Evolutionary conservation across 2,113 vertebrate species (phyloP), one percentile per base, ranked within the genome.

Genomic region (Pollimyrus isidori): DNA sequence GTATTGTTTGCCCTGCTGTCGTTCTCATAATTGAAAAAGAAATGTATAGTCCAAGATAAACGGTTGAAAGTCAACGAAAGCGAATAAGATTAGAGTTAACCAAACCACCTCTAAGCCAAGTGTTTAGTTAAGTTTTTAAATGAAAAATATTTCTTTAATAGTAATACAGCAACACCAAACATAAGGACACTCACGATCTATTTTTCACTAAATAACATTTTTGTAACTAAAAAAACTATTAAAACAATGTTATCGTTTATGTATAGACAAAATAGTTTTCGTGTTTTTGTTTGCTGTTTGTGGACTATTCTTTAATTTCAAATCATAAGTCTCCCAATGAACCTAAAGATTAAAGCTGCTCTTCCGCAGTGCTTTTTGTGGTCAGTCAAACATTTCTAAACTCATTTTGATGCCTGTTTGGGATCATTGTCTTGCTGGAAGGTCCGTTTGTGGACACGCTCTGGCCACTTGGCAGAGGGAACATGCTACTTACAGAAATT

Each of bases 381-480:
- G 42, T n/a, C 82, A 84, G 45, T 26, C 42, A 84, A 45, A 45
- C 39, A 48, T 84, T 84, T 45, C 45, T 84, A 19, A 3, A 23
- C 42, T 84, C 21, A n/a, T 84, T 48, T 46, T 48, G 19, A 48
- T 84, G 17, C 21, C 17, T 84, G 82, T n/a, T 48, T 45, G 39
- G 45, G 82, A 23, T 84, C 82, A 84, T 84, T 84, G 45, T 84
- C 42, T 84, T 84, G 82, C 82, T 84, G 45, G 42, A 84, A 84
- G 82, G 82, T 84, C 23, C 9, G 11, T 84, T 48, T 84, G 82
- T 84, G 82, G 82, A n/a, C 21, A 84, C 15, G 82, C 45, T 84
- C 39, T 48, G 82, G 39, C 82, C 82, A 46, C 45, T 84, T 26
- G 82, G 82, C 45, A 48, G 21, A 84, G 23, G 7, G 82, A 84